Conservation (phyloP, 1,140 invertebrate species). For the Anagrus nilaparvatae region DNA sequence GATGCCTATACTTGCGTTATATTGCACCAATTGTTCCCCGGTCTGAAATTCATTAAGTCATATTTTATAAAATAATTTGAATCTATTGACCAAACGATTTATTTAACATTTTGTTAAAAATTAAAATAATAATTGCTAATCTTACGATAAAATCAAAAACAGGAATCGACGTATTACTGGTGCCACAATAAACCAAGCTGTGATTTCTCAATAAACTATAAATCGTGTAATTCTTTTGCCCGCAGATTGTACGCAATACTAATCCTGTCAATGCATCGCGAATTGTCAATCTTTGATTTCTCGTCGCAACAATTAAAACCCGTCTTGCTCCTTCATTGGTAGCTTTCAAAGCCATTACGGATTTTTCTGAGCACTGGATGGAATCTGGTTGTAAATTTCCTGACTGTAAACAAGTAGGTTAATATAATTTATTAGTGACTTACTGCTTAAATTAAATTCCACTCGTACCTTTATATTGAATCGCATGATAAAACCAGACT, state of each 20-base stretch:
- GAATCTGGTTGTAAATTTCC: conserved; percentile 44
- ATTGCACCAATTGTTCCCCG: conserved; percentile 43
- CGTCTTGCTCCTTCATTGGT: conserved; percentile 55
- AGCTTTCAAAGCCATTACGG: conserved; percentile 54
- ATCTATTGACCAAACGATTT: background rate
- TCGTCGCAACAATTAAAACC: conserved; percentile 55
- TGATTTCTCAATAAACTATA: conserved; percentile 54
- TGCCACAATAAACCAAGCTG: conserved; percentile 56
- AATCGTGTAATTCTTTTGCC: conserved; percentile 50
- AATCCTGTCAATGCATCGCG: conserved; percentile 54
- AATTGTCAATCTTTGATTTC: conserved; percentile 53
- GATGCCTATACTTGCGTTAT: conserved; percentile 52
- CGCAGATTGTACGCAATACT: conserved; percentile 48
- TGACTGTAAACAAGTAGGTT: no score
- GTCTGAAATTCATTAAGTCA: conserved; percentile 36
- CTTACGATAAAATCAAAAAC: conserved; percentile 57
- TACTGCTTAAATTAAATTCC: background rate
- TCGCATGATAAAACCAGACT: conserved; percentile 48
- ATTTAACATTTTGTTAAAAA: conserved; percentile 1
- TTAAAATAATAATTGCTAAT: background rate
- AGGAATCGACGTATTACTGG: conserved; percentile 52
- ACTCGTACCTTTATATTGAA: conserved; percentile 47
- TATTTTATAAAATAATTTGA: conserved; percentile 3
- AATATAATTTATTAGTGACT: background rate
- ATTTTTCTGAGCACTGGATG: conserved; percentile 48